These are phyloP conservation scores for Columba guinea DNA, from an alignment of 2,797 vertebrate species.

Conservation along the genomic window DNA sequence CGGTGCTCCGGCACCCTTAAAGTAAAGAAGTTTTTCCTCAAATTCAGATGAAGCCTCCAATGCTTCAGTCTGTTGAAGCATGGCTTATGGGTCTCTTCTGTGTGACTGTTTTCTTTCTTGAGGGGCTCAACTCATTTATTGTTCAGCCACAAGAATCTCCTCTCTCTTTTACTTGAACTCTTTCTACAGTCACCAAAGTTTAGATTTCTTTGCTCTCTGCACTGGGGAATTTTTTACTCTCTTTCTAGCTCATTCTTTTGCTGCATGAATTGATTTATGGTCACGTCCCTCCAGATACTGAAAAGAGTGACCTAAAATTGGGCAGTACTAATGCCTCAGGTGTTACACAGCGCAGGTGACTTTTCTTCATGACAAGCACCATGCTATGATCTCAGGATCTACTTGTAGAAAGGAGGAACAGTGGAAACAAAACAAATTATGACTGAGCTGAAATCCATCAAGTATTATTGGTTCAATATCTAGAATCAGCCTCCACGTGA, in stretches of 20 bases:
- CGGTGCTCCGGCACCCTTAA: too few species aligned
- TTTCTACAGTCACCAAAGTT: not conserved
- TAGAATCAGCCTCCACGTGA: not conserved
- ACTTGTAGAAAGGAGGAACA: not conserved
- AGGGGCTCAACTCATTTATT: not conserved
- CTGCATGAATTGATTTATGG: not conserved
- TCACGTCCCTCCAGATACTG: not conserved
- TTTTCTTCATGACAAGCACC: not conserved
- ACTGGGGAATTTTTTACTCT: not conserved
- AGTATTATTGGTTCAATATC: not conserved
- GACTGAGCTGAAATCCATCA: not conserved
- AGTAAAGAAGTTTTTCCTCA: too few species aligned
- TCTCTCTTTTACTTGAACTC: not conserved
- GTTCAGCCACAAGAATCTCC: not conserved
- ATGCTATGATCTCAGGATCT: not conserved
- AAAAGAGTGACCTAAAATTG: not conserved
- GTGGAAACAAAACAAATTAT: not conserved
- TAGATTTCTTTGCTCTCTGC: not conserved
- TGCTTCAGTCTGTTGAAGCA: too few species aligned
- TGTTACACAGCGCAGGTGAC: not conserved
- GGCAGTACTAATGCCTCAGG: not conserved
- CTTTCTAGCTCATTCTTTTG: not conserved
- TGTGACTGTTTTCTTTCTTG: not conserved
- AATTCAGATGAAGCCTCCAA: too few species aligned
- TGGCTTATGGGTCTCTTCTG: not conserved